phyloP scores from a whole-genome alignment of 2,797 vertebrate genomes.

The Galaxias olidus region DNA sequence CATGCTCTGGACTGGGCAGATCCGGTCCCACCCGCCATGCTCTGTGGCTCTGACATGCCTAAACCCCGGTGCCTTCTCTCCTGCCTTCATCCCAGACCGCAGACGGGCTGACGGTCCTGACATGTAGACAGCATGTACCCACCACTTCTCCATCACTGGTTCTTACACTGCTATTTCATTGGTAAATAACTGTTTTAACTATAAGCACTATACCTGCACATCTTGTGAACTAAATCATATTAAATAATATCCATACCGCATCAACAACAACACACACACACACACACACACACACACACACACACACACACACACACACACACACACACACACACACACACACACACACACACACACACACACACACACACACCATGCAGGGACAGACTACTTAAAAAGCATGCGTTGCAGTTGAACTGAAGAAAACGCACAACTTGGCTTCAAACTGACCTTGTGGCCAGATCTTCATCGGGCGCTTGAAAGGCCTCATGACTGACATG shows the following conservation, averaged over 20 bases:
- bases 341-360: slow-evolving; percentile 18
- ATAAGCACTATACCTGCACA: too few species aligned
- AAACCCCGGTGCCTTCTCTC: too few species aligned
- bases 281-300: slow-evolving; percentile 4
- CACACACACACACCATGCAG: slow-evolving; percentile 29
- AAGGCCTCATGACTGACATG: slow-evolving; percentile 21
- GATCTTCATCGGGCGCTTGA: slow-evolving; percentile 10
- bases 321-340: slow-evolving; percentile 1
- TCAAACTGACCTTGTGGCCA: slow-evolving; percentile 13
- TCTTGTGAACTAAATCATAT: too few species aligned
- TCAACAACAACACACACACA: not conserved
- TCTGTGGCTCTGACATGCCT: slow-evolving; percentile 15
- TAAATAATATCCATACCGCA: too few species aligned
- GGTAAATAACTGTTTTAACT: too few species aligned
- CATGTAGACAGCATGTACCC: too few species aligned
- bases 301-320: slow-evolving; percentile 4
- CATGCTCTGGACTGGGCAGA: slow-evolving; percentile 24
- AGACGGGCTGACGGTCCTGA: too few species aligned
- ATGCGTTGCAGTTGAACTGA: not conserved
- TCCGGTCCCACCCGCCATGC: slow-evolving; percentile 25
- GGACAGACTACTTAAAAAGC: slow-evolving; percentile 34
- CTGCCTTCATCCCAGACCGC: too few species aligned
- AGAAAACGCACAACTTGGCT: not conserved
- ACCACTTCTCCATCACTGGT: too few species aligned
- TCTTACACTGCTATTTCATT: too few species aligned